Base-by-base conservation (phyloP, 2,888 invertebrate species). In the Epicampocera succincta region DNA sequence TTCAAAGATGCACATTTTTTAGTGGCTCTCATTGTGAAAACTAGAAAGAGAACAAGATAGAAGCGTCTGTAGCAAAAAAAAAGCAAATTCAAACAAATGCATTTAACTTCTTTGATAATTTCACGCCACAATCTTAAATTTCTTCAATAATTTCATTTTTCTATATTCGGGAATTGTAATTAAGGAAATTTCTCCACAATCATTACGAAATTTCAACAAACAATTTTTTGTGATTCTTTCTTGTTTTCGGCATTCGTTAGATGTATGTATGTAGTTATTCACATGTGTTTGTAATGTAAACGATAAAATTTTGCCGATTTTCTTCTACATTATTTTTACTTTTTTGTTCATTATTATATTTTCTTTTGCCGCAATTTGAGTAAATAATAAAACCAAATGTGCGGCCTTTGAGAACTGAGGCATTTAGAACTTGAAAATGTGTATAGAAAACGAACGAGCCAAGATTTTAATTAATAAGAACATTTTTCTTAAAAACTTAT, bases 211-310 rank as follows among this genome's bases (percentile, higher is more conserved):
- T 8, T 42, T 33, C 11, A 25, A 12, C 42, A 61, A 44, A 50
- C 40, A 66, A 44, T 29, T 75, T 66, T 33, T 21, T 65, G 48
- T 44, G 54, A 61, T 66, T 78, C 44, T 44, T 60, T 66, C 71
- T 79, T 79, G 66, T 79, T 66, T 73, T 72, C 72, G 78, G 78
- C 66, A 61, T 79, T 79, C 66, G 58, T 38, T 42, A 61, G 15
- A 3, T 44, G 40, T n/a, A n/a, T n/a, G n/a, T n/a, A 8, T 58
- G 38, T 75, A 48, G 13, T 71, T 60, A 33, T 58, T 65, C 38
- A 13, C 72, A 58, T 77, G 63, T 65, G 63, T 71, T 69, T 54
- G 54, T 65, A 48, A 71, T 40, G 40, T 71, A 63, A 71, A 29
- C 48, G 15, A 17, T 46, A 46, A 15, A 46, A 46, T 46, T 46